Evolutionary conservation across 2,888 invertebrate genomes (phyloP).

Genomic region (Fragum fragum): DNA sequence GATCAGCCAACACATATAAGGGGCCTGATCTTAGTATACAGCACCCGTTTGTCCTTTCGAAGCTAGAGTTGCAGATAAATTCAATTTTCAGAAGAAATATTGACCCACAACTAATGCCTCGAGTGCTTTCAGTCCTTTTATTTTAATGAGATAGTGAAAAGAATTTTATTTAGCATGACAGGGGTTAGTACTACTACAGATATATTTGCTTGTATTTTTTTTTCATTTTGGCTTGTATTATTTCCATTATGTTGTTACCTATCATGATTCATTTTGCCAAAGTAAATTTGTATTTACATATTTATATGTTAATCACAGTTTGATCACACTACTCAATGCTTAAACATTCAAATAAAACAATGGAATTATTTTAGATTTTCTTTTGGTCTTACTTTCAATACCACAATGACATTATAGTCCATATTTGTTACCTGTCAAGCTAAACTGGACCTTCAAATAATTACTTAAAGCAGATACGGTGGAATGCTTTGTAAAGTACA

Average conservation of each 20-base stretch:
- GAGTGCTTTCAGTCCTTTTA: background rate
- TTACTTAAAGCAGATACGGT: no score
- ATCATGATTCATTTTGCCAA: constrained; percentile 17
- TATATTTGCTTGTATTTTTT: background rate
- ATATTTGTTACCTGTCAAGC: no score
- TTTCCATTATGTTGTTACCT: constrained; percentile 11
- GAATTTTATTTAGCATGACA: background rate
- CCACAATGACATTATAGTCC: background rate
- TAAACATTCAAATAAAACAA: constrained; percentile 36
- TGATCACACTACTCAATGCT: constrained; percentile 36
- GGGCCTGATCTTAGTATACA: background rate
- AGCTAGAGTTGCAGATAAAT: background rate
- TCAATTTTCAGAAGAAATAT: background rate
- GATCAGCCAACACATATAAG: background rate
- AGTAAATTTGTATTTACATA: constrained; percentile 9
- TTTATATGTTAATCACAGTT: constrained; percentile 28
- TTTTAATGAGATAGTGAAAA: background rate
- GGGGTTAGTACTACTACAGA: background rate
- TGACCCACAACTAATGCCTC: background rate
- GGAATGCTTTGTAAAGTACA: no score
- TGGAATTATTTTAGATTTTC: background rate
- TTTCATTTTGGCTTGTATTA: background rate
- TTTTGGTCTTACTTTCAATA: background rate
- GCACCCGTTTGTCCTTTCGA: background rate
- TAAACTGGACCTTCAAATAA: no score